Conservation (phyloP, 2,888 invertebrate genomes). For the Cheiracanthium punctorium region DNA sequence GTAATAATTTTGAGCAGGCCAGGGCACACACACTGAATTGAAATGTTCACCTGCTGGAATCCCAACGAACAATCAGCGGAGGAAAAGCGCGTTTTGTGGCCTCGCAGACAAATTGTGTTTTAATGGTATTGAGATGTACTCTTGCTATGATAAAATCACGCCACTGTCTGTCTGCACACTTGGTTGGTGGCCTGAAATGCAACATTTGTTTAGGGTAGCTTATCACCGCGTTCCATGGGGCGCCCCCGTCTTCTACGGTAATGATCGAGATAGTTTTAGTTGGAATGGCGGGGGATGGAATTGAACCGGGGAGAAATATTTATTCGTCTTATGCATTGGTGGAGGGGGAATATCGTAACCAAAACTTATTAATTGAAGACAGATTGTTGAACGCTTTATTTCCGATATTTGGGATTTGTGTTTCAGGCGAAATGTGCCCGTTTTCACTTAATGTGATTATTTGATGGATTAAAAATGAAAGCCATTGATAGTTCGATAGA, state of each 20-base stretch:
- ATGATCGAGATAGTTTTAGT: slow-evolving; percentile 5
- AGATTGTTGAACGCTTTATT: background rate
- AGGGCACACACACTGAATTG: slow-evolving; percentile 62
- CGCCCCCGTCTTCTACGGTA: background rate
- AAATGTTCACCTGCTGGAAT: slow-evolving; percentile 66
- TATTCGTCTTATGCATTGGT: background rate
- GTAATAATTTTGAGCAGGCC: slow-evolving; percentile 66
- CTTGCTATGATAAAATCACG: slow-evolving; percentile 55
- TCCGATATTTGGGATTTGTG: background rate
- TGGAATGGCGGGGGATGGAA: background rate
- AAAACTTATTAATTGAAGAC: slow-evolving; percentile 4
- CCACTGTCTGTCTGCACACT: background rate
- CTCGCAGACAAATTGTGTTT: slow-evolving; percentile 61
- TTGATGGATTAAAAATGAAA: too few species aligned
- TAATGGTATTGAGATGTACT: slow-evolving; percentile 65
- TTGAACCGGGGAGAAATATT: background rate
- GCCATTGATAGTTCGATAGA: too few species aligned
- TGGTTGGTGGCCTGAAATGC: background rate
- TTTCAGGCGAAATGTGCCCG: background rate
- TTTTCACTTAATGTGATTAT: too few species aligned
- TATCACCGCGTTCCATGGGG: background rate
- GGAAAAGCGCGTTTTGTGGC: background rate
- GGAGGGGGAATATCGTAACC: background rate
- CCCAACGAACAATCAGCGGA: slow-evolving; percentile 62
- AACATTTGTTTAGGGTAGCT: background rate